Evolutionary conservation across 2,888 invertebrate species (phyloP).

Genomic region (Stenchaetothrips biformis): DNA sequence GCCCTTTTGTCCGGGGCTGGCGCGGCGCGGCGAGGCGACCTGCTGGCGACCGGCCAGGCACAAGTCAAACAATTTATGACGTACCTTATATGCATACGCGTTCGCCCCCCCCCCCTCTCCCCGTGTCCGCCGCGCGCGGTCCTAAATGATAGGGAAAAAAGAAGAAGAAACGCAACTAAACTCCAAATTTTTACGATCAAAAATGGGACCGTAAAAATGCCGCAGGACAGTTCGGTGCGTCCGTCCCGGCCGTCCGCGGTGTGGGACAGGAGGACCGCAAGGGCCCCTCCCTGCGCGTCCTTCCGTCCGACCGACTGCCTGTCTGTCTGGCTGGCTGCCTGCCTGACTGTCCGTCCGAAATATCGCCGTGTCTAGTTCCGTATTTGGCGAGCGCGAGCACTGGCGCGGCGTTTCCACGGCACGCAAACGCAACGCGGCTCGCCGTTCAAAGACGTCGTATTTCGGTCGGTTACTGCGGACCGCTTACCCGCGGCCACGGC

Average conservation of each 20-base stretch:
- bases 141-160: conserved; percentile 13
- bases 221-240: background rate
- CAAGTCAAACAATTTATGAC: conserved; percentile 25
- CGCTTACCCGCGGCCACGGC: background rate
- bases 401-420: too few relatives aligned
- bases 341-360: too few relatives aligned
- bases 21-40: background rate
- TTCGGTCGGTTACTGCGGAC: background rate
- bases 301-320: background rate
- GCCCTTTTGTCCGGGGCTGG: background rate
- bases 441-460: background rate
- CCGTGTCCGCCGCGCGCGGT: background rate
- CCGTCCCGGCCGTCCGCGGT: background rate
- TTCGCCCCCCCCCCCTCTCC: background rate
- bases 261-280: background rate
- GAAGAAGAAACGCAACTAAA: conserved; percentile 17
- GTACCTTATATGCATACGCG: conserved; percentile 17
- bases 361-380: too few relatives aligned
- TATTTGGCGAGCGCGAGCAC: too few relatives aligned
- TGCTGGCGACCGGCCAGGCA: conserved; percentile 21
- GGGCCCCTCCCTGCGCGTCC: background rate
- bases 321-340: background rate
- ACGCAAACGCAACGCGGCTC: background rate
- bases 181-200: conserved; percentile 25
- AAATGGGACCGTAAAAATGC: conserved; percentile 16